Evolutionary conservation across 2,888 invertebrate genomes (phyloP).

Genomic region (Hetaerina titia): DNA sequence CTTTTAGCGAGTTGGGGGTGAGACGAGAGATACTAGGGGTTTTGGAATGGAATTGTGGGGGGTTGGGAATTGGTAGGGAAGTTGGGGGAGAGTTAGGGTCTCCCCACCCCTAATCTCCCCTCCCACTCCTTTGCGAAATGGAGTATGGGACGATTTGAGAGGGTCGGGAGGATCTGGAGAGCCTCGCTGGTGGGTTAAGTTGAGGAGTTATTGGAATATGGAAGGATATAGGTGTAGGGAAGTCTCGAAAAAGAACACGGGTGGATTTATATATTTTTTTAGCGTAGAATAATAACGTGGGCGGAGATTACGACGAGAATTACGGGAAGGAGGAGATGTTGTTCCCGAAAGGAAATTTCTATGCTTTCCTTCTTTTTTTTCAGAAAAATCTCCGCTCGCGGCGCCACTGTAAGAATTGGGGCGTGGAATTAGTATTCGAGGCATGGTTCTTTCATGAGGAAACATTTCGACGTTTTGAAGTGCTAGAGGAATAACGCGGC

Average conservation of each 20-base stretch:
- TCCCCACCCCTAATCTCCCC: background rate
- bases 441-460: background rate
- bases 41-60: background rate
- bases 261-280: background rate
- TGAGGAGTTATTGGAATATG: conserved; percentile 34
- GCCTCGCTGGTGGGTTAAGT: background rate
- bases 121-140: background rate
- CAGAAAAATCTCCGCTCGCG: background rate
- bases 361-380: background rate
- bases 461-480: background rate
- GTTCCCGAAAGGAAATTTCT: conserved; percentile 23
- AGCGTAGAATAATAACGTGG: conserved; percentile 14
- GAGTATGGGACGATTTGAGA: conserved; percentile 4
- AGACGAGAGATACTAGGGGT: background rate
- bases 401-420: background rate
- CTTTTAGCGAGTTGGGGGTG: background rate
- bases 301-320: conserved; percentile 35
- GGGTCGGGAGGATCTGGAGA: background rate
- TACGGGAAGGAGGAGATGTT: conserved; percentile 21
- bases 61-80: background rate
- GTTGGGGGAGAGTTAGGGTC: background rate
- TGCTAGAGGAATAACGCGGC: background rate
- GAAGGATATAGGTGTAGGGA: conserved; percentile 7
- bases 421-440: conserved; percentile 7
- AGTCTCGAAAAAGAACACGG: background rate